Conservation (phyloP, 2,113 vertebrate species). For the Perca schrenkii region DNA sequence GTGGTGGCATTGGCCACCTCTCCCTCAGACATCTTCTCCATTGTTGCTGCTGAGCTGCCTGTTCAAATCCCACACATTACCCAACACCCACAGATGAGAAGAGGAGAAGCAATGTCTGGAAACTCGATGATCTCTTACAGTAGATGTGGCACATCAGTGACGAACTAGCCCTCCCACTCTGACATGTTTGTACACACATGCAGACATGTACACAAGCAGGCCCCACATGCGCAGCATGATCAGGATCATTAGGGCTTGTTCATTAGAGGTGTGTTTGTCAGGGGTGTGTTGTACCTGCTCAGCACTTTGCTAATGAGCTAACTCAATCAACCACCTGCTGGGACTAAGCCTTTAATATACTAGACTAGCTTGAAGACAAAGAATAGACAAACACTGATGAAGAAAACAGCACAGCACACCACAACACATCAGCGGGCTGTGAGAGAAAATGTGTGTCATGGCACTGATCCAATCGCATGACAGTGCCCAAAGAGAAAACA, state of each 20-base stretch:
- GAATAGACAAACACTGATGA: conserved; percentile 39
- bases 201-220: conserved; percentile 21
- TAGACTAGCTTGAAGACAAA: conserved; percentile 41
- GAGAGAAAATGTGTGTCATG: conserved; percentile 23
- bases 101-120: conserved; percentile 18
- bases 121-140: conserved; percentile 38
- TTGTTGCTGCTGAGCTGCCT: conserved; percentile 14
- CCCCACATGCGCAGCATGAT: conserved; percentile 48
- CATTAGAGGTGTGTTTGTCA: conserved; percentile 78
- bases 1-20: background rate
- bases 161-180: conserved; percentile 48
- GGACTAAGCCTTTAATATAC: conserved; percentile 65
- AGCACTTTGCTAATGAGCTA: conserved; percentile 80
- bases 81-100: conserved; percentile 5
- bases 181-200: conserved; percentile 63
- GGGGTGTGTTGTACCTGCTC: conserved; percentile 75
- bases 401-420: conserved; percentile 20
- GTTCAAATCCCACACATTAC: conserved; percentile 15
- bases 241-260: conserved; percentile 75
- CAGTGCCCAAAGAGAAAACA: background rate
- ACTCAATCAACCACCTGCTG: conserved; percentile 79
- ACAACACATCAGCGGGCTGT: background rate
- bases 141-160: conserved; percentile 37
- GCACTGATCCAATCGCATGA: background rate
- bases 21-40: conserved; percentile 7